A percentile compares a stretch with the other conserved stretches of the same genome.
phyloP scores from a whole-genome alignment of 2,113 vertebrate genomes.

The Lepus timidus region DNA sequence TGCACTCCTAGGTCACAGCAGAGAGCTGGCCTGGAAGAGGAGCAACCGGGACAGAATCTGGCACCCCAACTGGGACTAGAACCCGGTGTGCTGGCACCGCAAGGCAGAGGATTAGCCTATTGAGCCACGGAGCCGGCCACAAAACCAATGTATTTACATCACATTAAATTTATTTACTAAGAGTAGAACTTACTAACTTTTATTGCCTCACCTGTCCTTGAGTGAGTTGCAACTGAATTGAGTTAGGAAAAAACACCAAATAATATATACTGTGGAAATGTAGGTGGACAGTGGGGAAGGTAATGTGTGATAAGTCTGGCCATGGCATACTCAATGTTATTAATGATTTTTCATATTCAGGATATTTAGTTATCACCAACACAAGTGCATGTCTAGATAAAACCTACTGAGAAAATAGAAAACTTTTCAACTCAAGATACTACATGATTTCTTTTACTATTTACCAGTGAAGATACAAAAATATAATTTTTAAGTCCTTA shows the following conservation, averaged over 20 bases:
- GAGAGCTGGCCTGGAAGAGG: too few relatives aligned
- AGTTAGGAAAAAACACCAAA: background rate
- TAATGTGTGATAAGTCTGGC: background rate
- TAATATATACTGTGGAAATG: background rate
- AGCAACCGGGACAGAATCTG: too few relatives aligned
- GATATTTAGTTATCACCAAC: background rate
- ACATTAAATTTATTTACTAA: background rate
- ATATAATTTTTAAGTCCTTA: conserved; percentile 28
- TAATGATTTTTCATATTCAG: conserved; percentile 11
- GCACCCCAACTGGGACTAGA: too few relatives aligned
- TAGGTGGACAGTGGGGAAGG: background rate
- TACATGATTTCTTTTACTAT: background rate
- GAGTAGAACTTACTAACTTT: background rate
- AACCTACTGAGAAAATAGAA: background rate
- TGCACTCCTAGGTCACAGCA: too few relatives aligned
- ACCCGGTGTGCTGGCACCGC: too few relatives aligned
- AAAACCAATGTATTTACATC: background rate
- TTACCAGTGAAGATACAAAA: conserved; percentile 14
- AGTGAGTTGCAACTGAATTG: background rate
- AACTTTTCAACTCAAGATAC: background rate
- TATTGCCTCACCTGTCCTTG: background rate
- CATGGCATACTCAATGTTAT: background rate
- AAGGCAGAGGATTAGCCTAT: too few relatives aligned
- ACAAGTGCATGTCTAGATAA: background rate
- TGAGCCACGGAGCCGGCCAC: too few relatives aligned